Evolutionary conservation across 2,888 invertebrate species (phyloP), one percentile per base, ranked within the genome.

Genomic region (Ornithoptera alexandrae): DNA sequence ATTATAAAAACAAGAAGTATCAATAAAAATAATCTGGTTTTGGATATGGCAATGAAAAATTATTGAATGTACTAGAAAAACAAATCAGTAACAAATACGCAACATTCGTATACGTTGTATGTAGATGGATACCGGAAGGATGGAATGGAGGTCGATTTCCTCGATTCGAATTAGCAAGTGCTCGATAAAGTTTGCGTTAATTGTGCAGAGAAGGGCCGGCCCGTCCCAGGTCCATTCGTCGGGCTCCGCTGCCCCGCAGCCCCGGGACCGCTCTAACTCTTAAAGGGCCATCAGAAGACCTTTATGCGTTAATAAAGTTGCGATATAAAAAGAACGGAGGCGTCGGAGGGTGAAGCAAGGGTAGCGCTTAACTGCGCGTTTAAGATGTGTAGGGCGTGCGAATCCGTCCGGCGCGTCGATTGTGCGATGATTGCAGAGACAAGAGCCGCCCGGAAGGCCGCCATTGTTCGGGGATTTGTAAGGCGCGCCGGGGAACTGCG

Each of bases 221-320:
- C 79, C 78, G 62, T 46, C 84, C 85, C 87, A 86, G 80, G 89
- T 87, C 90, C 88, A 90, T 91, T 91, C 86, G 92, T 91, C 90
- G 89, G 75, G 86, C 83, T 86, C 87, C 84, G 85, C 80, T 83
- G 87, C 57, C 20, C n/a, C 80, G 77, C 84, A 84, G 78, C 84
- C 81, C 79, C 85, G 88, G 89, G 90, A 86, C 90, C 87, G 87
- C 91, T 90, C 90, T 91, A 91, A 92, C 91, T 91, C 92, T 90
- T 91, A 88, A 90, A 88, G 90, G 91, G 87, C 91, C 90, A 92
- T 92, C 92, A 88, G 82, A 81, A 90, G 90, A 90, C 92, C 92
- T 92, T 92, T 92, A 92, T 92, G 86, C 92, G 92, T 92, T 92
- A 92, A 92, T 92, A 92, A 92, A 92, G 91, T 91, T 91, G 90